Base-by-base conservation (phyloP, 2,797 vertebrate species). In the Falco columbarius region DNA sequence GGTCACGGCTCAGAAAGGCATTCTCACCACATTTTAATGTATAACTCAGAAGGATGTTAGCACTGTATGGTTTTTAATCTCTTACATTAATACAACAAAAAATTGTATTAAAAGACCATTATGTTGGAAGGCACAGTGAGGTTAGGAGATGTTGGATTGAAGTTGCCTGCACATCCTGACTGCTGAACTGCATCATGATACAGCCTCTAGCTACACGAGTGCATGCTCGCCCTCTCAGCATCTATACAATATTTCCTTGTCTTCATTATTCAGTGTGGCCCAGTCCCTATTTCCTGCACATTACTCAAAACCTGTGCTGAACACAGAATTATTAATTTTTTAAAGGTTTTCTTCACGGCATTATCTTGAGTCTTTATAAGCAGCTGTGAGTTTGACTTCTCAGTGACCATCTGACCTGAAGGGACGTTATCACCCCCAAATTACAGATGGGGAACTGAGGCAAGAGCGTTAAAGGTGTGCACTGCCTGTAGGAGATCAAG, bases 41-140 rank as follows among this genome's bases (percentile, higher is more conserved):
- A 12, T 80, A 96, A 80, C 30, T 80, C 54, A 87, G 73, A 79
- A 94, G 83, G 71, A 93, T 82, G 44, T 38, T 90, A 75, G 73
- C 59, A 52, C 71, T 79, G 59, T 59, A 34, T 22, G 71, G 3
- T 87, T 90, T 90, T 86, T 66, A 86, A 80, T 85, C 70, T 82
- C 58, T 15, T 49, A 66, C 52, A 59, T 62, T 86, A 93, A 86
- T 74, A 91, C 52, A 86, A 59, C 51, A 81, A 14, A n/a, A 36
- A 96, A 93, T 59, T 86, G 49, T 9, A 81, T 94, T 94, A 86
- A 62, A 84, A 89, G 44, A 18, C 44, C 47, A 73, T 95, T 75
- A 73, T 4, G 29, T 42, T 92, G 59, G 89, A 77, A 95, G 76
- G 72, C 80, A 83, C 21, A 2, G 90, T 5, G 51, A 83, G 72